Evolutionary conservation across 2,888 invertebrate genomes (phyloP), one percentile per base, ranked within the genome.

Genomic region (Meiosimyza platycephala): DNA sequence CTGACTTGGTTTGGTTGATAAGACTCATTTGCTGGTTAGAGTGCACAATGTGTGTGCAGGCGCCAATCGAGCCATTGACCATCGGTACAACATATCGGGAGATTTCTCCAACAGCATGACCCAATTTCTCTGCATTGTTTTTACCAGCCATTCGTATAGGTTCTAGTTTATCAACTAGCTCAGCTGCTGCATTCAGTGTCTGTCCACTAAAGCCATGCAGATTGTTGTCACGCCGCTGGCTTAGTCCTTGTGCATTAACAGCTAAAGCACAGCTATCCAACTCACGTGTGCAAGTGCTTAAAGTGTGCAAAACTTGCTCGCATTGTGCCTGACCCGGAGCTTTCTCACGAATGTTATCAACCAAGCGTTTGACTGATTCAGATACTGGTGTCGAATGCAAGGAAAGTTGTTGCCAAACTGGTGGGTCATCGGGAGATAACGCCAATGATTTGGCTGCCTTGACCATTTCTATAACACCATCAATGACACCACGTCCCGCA

Each of bases 241-340:
- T 86, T 72, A 96, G 88, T 51, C 92, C 93, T 83, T 95, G 94
- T 0, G 93, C 93, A n/a, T 96, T 94, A 0, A 96, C 95, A 73
- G 95, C 93, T 83, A 98, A 89, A 4, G 95, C 93, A 0, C 95
- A 95, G 76, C 94, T 93, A 86, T 98, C 97, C 71, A 99, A 88
- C 69, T 94, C 93, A 0, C 94, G 90, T 7, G 96, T 92, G 78
- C 93, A 92, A 1, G 90, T 90, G 76, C 90, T 92, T 11, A 99
- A 88, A 1, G 92, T 91, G 51, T 95, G 93, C 54, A 97, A 90
- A 0, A 95, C 95, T 0, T 90, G 90, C 62, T 95, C 94, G 85
- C 99, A 97, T 86, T 99, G 99, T 6, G 93, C 92, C 86, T 98
- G 98, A 0, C 99, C 99, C 0, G 99, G 99, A 0, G 98, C 97